Percentiles rank a stretch among this genome's conserved stretches.
phyloP scores from a whole-genome alignment of 2,113 vertebrate species.

The Gobiocypris rarus region DNA sequence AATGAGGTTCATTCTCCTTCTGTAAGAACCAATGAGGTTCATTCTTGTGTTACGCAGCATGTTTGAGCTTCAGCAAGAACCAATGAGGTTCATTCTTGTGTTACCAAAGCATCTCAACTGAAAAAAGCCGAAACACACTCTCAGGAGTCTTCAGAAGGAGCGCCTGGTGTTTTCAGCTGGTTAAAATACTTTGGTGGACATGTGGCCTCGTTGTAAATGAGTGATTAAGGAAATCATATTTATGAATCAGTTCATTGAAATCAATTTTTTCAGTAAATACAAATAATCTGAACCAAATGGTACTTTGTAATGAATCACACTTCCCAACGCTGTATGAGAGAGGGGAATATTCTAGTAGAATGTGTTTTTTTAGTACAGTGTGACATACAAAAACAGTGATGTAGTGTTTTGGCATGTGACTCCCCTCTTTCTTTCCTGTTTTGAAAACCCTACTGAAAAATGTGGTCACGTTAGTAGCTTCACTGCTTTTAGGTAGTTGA shows the following conservation, averaged over 20 bases:
- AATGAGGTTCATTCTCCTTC: too few relatives aligned
- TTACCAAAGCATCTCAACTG: too few relatives aligned
- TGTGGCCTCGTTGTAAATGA: neutral
- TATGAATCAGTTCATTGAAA: neutral
- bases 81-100: too few relatives aligned
- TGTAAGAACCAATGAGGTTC: too few relatives aligned
- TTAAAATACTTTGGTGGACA: too few relatives aligned
- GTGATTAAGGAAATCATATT: neutral
- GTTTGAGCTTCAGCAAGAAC: too few relatives aligned
- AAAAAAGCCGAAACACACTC: too few relatives aligned
- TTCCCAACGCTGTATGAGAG: neutral
- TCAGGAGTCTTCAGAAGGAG: too few relatives aligned
- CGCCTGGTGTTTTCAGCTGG: too few relatives aligned
- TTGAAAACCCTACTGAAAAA: neutral
- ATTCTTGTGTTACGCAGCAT: too few relatives aligned
- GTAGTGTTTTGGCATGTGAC: neutral
- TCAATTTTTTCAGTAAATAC: neutral
- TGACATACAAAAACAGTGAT: neutral
- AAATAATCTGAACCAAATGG: neutral
- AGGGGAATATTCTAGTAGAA: neutral
- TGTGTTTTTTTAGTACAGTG: neutral
- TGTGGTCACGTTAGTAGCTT: neutral
- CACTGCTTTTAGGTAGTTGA: conserved; percentile 4
- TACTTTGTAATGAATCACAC: neutral
- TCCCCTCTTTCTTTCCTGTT: neutral